These are phyloP conservation scores for Prietella phreatophila DNA, from an alignment of 2,113 vertebrate genomes.

Conservation along the genomic window DNA sequence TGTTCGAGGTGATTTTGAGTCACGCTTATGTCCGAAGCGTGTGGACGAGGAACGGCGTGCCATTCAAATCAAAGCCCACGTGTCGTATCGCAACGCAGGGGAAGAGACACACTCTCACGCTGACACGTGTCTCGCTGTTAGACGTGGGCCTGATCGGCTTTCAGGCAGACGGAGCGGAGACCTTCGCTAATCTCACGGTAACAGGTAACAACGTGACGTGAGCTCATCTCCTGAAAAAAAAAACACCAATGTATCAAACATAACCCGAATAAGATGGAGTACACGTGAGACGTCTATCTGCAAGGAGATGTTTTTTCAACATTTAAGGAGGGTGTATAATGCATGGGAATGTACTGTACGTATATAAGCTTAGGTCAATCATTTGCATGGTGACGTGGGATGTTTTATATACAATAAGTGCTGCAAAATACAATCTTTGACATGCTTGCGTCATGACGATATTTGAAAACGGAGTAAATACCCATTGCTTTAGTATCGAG, in stretches of 20 bases:
- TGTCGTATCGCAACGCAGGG: constrained; percentile 73
- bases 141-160: constrained; percentile 84
- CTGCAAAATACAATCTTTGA: background rate
- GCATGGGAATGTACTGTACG: too few species aligned
- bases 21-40: constrained; percentile 79
- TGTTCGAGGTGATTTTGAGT: constrained; percentile 84
- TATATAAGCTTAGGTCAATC: background rate
- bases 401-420: background rate
- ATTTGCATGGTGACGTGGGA: background rate
- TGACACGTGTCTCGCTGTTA: constrained; percentile 73
- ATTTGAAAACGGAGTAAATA: background rate
- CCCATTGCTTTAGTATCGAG: background rate
- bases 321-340: background rate
- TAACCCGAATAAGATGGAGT: background rate
- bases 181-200: constrained; percentile 78
- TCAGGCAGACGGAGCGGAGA: constrained; percentile 78
- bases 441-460: too few species aligned
- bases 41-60: constrained; percentile 81
- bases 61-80: constrained; percentile 76
- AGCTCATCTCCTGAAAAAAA: background rate
- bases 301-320: background rate
- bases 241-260: background rate
- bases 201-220: constrained; percentile 71
- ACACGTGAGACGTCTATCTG: too few species aligned
- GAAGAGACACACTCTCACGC: constrained; percentile 78